phyloP scores from a whole-genome alignment of 2,888 invertebrate species.

The Folsomia candida region DNA sequence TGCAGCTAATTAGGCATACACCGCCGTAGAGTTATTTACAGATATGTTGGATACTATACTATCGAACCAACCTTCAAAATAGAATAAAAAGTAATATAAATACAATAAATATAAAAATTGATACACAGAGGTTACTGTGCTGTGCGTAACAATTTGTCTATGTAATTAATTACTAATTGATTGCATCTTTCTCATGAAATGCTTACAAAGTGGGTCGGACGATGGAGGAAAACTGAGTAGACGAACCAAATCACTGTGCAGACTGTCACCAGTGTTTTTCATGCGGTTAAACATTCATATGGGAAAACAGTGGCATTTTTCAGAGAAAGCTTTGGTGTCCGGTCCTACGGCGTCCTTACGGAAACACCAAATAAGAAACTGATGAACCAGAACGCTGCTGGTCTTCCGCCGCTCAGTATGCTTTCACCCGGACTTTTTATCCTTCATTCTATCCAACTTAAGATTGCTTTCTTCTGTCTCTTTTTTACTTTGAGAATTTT shows the following conservation, averaged over 20 bases:
- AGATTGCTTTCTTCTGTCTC: slow-evolving; percentile 11
- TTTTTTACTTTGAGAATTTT: slow-evolving; percentile 6
- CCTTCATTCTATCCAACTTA: slow-evolving; percentile 5
- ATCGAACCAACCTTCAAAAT: too few relatives aligned
- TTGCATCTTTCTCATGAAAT: too few relatives aligned
- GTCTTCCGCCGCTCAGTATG: background rate
- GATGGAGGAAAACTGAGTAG: background rate
- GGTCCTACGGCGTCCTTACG: slow-evolving; percentile 8
- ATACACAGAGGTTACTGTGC: too few relatives aligned
- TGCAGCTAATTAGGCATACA: too few relatives aligned
- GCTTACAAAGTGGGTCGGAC: too few relatives aligned
- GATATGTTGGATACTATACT: too few relatives aligned
- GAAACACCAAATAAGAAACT: slow-evolving; percentile 22
- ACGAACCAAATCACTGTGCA: background rate
- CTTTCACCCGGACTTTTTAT: slow-evolving; percentile 10
- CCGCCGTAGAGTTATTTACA: too few relatives aligned
- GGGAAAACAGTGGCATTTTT: slow-evolving; percentile 13
- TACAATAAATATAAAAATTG: too few relatives aligned
- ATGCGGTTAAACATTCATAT: slow-evolving; percentile 24
- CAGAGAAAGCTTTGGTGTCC: slow-evolving; percentile 10
- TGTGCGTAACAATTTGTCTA: too few relatives aligned
- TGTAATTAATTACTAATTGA: too few relatives aligned
- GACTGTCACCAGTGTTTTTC: slow-evolving; percentile 16
- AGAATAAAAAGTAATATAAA: too few relatives aligned
- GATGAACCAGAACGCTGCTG: slow-evolving; percentile 15